Percentiles rank a stretch among this genome's conserved stretches.
These are phyloP conservation scores for Cheiracanthium punctorium DNA, from an alignment of 2,888 invertebrate species.

Conservation along the genomic window DNA sequence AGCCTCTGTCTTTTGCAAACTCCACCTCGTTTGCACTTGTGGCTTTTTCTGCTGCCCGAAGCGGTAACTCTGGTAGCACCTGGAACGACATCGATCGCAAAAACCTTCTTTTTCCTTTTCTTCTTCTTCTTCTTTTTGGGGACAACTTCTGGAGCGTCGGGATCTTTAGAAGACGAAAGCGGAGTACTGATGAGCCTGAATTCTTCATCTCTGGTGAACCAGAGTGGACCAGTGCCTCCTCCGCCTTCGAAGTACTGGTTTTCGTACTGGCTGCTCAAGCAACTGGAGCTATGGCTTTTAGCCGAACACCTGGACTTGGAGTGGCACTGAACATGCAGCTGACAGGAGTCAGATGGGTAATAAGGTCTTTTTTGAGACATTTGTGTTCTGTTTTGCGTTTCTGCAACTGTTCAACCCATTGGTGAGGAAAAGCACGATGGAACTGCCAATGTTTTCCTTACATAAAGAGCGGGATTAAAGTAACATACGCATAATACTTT, in stretches of 20 bases:
- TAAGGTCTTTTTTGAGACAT: slow-evolving; percentile 26
- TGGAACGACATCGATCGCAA: slow-evolving; percentile 36
- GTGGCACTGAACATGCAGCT: slow-evolving; percentile 50
- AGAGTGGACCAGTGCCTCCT: slow-evolving; percentile 21
- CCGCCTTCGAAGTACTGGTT: slow-evolving; percentile 53
- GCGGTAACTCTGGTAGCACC: not conserved
- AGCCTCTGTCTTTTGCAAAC: slow-evolving; percentile 49
- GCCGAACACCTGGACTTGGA: slow-evolving; percentile 55
- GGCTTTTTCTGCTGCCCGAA: slow-evolving; percentile 2
- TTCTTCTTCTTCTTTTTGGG: slow-evolving; percentile 26
- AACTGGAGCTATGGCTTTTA: slow-evolving; percentile 67
- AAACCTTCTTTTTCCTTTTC: slow-evolving; percentile 42
- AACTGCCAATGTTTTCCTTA: no score
- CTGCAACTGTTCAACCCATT: no score
- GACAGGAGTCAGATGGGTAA: slow-evolving; percentile 49
- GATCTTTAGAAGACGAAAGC: slow-evolving; percentile 31
- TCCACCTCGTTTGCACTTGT: slow-evolving; percentile 35
- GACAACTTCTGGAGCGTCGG: slow-evolving; percentile 5
- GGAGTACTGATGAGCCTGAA: slow-evolving; percentile 47
- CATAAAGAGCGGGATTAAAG: no score
- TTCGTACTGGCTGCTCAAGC: slow-evolving; percentile 57
- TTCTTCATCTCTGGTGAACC: slow-evolving; percentile 59
- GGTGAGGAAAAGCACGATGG: no score
- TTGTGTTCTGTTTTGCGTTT: no score
- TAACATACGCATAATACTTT: no score